Conservation (phyloP, 1,140 invertebrate genomes). For the Drosophila saltans region DNA sequence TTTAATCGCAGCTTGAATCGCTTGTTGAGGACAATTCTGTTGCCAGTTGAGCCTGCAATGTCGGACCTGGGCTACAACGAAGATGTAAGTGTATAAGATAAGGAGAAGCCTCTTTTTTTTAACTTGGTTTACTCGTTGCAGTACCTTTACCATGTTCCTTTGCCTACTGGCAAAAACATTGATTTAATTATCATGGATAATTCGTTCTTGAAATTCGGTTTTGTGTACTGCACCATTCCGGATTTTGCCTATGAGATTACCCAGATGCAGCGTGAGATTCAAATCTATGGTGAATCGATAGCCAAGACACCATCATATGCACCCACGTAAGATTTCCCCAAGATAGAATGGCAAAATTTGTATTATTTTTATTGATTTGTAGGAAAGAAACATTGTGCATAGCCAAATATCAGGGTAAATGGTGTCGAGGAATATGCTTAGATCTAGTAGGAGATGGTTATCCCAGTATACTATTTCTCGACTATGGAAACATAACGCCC, state of each 20-base stretch:
- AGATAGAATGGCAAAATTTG: not conserved
- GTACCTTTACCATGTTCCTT: slow-evolving; percentile 45
- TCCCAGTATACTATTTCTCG: slow-evolving; percentile 74
- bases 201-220: slow-evolving; percentile 47
- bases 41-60: slow-evolving; percentile 47
- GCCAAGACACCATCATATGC: slow-evolving; percentile 40
- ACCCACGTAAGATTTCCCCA: slow-evolving; percentile 47
- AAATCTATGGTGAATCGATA: slow-evolving; percentile 57
- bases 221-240: slow-evolving; percentile 62
- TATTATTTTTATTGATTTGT: not conserved
- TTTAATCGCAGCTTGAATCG: slow-evolving; percentile 65
- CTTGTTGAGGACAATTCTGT: slow-evolving; percentile 44
- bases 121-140: slow-evolving; percentile 21
- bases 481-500: slow-evolving; percentile 70
- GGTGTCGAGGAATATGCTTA: slow-evolving; percentile 72
- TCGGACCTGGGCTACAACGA: slow-evolving; percentile 35
- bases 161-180: slow-evolving; percentile 57
- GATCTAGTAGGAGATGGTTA: slow-evolving; percentile 76
- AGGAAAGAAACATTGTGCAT: slow-evolving; percentile 65
- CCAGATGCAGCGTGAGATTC: slow-evolving; percentile 63
- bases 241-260: slow-evolving; percentile 57
- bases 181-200: slow-evolving; percentile 74
- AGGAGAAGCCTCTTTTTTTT: not conserved
- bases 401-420: slow-evolving; percentile 67
- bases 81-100: slow-evolving; percentile 35